Conservation (phyloP, 2,888 invertebrate species). For the Gymnocheta viridis region DNA sequence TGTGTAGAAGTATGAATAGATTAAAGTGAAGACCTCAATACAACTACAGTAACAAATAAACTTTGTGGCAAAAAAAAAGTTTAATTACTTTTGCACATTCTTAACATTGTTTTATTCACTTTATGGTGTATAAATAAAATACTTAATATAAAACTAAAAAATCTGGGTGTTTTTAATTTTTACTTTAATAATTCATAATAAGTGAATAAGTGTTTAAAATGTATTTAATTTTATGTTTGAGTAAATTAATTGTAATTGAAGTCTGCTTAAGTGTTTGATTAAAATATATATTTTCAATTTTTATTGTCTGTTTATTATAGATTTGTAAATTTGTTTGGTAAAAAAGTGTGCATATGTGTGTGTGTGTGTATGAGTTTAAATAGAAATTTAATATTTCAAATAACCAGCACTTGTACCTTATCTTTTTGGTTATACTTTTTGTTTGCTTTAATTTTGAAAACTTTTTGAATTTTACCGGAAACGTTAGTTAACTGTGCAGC, state of each 20-base stretch:
- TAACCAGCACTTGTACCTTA: slow-evolving; percentile 38
- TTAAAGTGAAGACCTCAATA: neutral
- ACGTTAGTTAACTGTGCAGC: slow-evolving; percentile 60
- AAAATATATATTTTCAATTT: neutral
- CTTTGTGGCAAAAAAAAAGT: neutral
- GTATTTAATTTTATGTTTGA: too few species aligned
- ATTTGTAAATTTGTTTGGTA: neutral
- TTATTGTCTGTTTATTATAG: neutral
- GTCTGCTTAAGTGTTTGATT: too few species aligned
- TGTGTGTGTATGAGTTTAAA: neutral
- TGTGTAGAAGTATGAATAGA: neutral
- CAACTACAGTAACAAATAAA: neutral
- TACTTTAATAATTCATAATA: too few species aligned
- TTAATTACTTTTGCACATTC: too few species aligned
- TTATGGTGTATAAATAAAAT: neutral
- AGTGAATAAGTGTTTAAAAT: too few species aligned
- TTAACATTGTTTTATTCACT: neutral
- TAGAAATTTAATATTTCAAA: neutral
- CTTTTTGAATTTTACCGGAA: slow-evolving; percentile 53
- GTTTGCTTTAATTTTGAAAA: neutral
- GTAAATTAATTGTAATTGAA: too few species aligned
- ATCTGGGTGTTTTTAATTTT: neutral
- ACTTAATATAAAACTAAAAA: neutral
- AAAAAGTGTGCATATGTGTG: neutral
- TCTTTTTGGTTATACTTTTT: slow-evolving; percentile 17